phyloP scores from a whole-genome alignment of 2,888 invertebrate genomes.

The Leptopilina myrica region DNA sequence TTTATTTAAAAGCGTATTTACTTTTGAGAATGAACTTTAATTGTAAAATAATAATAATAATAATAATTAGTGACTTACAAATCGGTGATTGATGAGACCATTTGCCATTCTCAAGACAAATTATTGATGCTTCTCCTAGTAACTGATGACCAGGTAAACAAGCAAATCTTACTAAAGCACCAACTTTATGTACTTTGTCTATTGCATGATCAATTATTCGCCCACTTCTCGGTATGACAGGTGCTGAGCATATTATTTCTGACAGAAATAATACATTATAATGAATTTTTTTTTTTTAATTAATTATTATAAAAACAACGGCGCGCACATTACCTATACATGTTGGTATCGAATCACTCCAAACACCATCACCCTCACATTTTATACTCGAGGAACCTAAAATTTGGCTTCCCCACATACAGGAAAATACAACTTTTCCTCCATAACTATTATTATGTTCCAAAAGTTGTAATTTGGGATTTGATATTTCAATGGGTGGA shows the following conservation, averaged over 20 bases:
- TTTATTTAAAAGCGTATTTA: too few relatives aligned
- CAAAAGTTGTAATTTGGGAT: constrained; percentile 85
- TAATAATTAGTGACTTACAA: constrained; percentile 78
- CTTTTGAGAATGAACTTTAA: not conserved
- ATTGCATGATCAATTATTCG: constrained; percentile 78
- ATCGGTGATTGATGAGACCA: constrained; percentile 93
- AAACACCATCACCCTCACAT: constrained; percentile 87
- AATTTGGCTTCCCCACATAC: constrained; percentile 90
- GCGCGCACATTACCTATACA: constrained; percentile 81
- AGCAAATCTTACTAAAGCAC: constrained; percentile 88
- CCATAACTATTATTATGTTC: constrained; percentile 90
- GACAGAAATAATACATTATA: constrained; percentile 56
- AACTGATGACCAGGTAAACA: constrained; percentile 83
- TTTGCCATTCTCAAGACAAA: constrained; percentile 91
- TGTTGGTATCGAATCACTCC: constrained; percentile 87
- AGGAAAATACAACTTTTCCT: constrained; percentile 88
- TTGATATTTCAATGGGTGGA: constrained; percentile 83
- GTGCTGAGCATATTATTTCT: constrained; percentile 91
- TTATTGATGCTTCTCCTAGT: constrained; percentile 88
- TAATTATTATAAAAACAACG: too few relatives aligned
- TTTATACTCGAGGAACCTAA: constrained; percentile 87
- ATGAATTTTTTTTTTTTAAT: too few relatives aligned
- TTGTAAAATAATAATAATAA: not conserved
- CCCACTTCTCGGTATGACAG: constrained; percentile 85
- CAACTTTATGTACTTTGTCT: constrained; percentile 83